Percentiles rank a stretch among this genome's conserved stretches.
phyloP scores from a whole-genome alignment of 2,113 vertebrate genomes.

The Petroica traversi region DNA sequence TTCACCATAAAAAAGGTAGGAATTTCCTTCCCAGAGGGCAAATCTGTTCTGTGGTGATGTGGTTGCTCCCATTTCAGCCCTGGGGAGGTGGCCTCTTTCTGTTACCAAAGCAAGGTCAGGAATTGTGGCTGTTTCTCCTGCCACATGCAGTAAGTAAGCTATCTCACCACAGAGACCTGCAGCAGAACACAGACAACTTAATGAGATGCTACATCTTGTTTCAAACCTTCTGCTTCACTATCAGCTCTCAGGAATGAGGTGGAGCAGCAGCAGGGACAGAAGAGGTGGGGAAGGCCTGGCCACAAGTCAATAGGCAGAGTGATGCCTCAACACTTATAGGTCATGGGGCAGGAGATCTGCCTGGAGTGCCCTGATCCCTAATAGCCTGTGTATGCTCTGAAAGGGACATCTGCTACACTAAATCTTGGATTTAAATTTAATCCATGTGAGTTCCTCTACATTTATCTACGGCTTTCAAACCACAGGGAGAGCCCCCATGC shows the following conservation, averaged over 20 bases:
- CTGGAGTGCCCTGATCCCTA: background rate
- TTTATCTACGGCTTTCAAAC: slow-evolving; percentile 16
- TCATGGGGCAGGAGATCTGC: background rate
- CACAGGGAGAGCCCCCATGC: background rate
- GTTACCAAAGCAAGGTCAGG: background rate
- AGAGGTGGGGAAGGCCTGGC: background rate
- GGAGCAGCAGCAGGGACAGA: background rate
- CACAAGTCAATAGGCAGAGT: background rate
- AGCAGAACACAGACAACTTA: background rate
- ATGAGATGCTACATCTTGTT: background rate
- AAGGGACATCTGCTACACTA: slow-evolving; percentile 14
- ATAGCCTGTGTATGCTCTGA: background rate
- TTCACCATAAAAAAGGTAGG: background rate
- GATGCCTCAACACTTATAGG: background rate
- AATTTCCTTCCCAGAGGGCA: background rate
- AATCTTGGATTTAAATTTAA: slow-evolving; percentile 56
- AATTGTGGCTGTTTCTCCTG: rapidly evolving
- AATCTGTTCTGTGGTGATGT: rapidly evolving
- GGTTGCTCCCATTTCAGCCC: background rate
- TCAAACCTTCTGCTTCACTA: background rate
- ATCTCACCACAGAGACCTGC: background rate
- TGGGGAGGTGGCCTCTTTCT: background rate
- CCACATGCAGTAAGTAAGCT: background rate
- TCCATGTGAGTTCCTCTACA: background rate
- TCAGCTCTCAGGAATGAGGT: background rate